Evolutionary conservation across 2,888 invertebrate genomes (phyloP).

Genomic region (Zygogramma bicolorata): DNA sequence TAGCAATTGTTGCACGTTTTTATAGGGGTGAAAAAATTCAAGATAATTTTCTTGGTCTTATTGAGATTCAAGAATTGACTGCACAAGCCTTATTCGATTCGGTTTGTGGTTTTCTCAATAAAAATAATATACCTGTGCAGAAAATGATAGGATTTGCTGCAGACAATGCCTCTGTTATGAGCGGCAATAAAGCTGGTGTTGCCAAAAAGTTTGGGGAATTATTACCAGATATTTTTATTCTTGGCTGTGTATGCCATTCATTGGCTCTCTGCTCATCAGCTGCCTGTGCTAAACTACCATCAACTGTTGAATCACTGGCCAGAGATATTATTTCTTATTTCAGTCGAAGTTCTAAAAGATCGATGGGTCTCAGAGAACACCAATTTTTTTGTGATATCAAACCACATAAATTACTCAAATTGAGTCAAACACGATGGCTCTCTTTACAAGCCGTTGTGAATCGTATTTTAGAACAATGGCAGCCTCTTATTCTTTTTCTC

Average conservation of each 20-base stretch:
- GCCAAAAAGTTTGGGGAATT: not conserved
- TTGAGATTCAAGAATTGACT: not conserved
- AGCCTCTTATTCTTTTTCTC: constrained; percentile 21
- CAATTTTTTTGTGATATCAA: constrained; percentile 28
- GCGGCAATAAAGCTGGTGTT: not conserved
- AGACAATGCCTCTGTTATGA: not conserved
- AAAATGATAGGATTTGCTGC: not conserved
- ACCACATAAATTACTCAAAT: constrained; percentile 22
- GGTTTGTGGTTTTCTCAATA: not conserved
- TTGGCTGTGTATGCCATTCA: not conserved
- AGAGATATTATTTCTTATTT: not conserved
- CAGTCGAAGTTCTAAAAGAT: not conserved
- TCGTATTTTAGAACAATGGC: constrained; percentile 19
- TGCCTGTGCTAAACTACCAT: not conserved
- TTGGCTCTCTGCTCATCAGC: not conserved
- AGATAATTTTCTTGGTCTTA: not conserved
- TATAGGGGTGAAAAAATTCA: not conserved
- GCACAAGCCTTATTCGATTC: not conserved
- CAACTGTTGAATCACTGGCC: not conserved
- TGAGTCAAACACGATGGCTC: constrained; percentile 23
- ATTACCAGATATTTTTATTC: not conserved
- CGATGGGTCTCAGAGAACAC: not conserved
- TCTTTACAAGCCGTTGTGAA: constrained; percentile 23
- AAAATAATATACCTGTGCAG: not conserved
- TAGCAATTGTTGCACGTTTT: not conserved